Percentiles rank a stretch among this genome's conserved stretches.
These are phyloP conservation scores for Tragulus kanchil DNA, from an alignment of 2,113 vertebrate species.

Conservation along the genomic window DNA sequence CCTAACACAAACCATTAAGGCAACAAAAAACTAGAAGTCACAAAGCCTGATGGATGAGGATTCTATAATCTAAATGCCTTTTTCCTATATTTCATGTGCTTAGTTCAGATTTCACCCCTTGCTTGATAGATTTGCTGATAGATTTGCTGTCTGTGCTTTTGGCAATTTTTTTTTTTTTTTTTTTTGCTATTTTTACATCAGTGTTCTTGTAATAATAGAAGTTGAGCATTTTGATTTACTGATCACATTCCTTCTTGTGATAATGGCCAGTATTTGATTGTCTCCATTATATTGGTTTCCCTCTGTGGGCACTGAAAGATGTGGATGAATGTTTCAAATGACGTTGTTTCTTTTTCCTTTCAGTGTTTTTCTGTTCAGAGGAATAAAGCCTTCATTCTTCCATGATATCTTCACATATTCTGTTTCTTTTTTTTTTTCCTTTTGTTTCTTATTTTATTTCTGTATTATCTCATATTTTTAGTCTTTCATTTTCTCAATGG, in stretches of 20 bases:
- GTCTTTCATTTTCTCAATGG: slow-evolving; percentile 10
- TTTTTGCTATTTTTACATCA: background rate
- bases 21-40: background rate
- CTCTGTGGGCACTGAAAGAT: background rate
- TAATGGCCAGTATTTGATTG: background rate
- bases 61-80: background rate
- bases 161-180: background rate
- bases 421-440: background rate
- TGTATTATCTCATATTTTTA: slow-evolving; percentile 8
- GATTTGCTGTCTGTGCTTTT: background rate
- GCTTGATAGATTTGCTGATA: too few relatives aligned
- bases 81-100: background rate
- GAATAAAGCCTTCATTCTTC: background rate
- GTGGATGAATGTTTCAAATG: background rate
- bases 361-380: background rate
- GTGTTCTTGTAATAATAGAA: background rate
- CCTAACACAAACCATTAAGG: background rate
- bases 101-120: background rate
- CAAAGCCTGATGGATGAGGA: background rate
- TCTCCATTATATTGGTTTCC: background rate
- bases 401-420: background rate
- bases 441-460: slow-evolving; percentile 29
- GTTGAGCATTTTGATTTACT: background rate
- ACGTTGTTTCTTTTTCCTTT: background rate
- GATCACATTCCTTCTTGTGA: background rate